Evolutionary conservation across 2,888 invertebrate genomes (phyloP).

Genomic region (Mellilla xanthometata): DNA sequence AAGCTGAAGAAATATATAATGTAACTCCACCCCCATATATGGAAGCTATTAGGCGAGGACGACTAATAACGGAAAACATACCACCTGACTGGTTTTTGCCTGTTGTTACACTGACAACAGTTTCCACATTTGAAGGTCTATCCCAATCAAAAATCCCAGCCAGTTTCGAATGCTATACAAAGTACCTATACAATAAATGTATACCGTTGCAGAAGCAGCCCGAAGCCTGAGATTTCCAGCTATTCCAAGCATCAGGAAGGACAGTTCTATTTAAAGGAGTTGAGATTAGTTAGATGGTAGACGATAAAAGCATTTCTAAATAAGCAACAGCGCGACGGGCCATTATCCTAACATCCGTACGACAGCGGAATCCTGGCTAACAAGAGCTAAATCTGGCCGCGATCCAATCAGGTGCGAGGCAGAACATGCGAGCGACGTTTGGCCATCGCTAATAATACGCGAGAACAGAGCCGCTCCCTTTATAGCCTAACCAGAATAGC

Average conservation of each 20-base stretch:
- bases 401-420: slow-evolving; percentile 74
- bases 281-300: not conserved
- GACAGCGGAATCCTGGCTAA: slow-evolving; percentile 46
- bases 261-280: too few relatives aligned
- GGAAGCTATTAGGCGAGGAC: slow-evolving; percentile 11
- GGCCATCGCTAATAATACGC: slow-evolving; percentile 72
- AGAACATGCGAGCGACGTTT: slow-evolving; percentile 55
- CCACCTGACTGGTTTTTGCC: slow-evolving; percentile 12
- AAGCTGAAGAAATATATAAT: slow-evolving; percentile 10
- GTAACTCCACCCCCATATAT: slow-evolving; percentile 10
- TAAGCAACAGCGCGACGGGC: slow-evolving; percentile 2
- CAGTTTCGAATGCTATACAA: not conserved
- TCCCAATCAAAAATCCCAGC: not conserved
- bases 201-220: not conserved
- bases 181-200: not conserved
- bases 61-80: slow-evolving; percentile 12
- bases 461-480: slow-evolving; percentile 59
- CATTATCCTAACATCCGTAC: slow-evolving; percentile 33
- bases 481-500: slow-evolving; percentile 75
- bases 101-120: slow-evolving; percentile 4
- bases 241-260: too few relatives aligned
- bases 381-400: slow-evolving; percentile 59
- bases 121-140: slow-evolving; percentile 11
- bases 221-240: not conserved
- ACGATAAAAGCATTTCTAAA: slow-evolving; percentile 6